Evolutionary conservation across 2,888 invertebrate genomes (phyloP).

Genomic region (Pammene aurita): DNA sequence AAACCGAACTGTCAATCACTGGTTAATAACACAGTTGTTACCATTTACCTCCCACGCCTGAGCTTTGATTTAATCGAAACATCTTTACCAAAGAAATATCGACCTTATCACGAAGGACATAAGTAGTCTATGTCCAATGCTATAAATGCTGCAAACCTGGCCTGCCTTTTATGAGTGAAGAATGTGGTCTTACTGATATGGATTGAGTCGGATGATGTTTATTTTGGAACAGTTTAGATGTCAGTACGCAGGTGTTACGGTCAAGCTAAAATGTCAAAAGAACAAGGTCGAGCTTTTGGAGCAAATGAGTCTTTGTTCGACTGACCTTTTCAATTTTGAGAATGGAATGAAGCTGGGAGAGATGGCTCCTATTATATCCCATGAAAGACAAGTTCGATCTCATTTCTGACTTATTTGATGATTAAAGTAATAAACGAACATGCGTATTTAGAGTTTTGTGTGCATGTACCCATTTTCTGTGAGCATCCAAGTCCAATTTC

Average conservation of each 20-base stretch:
- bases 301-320: neutral
- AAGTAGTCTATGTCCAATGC: neutral
- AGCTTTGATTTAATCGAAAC: conserved; percentile 23
- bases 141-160: conserved; percentile 15
- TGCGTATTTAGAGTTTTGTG: too few species aligned
- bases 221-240: conserved; percentile 5
- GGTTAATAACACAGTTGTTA: conserved; percentile 38
- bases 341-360: too few species aligned
- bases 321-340: neutral
- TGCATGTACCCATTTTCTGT: too few species aligned
- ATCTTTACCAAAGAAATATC: conserved; percentile 9
- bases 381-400: too few species aligned
- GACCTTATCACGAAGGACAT: conserved; percentile 9
- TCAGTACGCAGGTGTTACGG: conserved; percentile 4
- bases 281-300: conserved; percentile 5
- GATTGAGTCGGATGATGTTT: conserved; percentile 30
- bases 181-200: conserved; percentile 37
- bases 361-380: too few species aligned
- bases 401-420: too few species aligned
- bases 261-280: conserved; percentile 13
- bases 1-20: conserved; percentile 39
- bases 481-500: too few species aligned
- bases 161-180: conserved; percentile 32
- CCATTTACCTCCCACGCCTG: conserved; percentile 37
- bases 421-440: too few species aligned